Evolutionary conservation across 2,797 vertebrate species (phyloP).

Genomic region (Molossus molossus): DNA sequence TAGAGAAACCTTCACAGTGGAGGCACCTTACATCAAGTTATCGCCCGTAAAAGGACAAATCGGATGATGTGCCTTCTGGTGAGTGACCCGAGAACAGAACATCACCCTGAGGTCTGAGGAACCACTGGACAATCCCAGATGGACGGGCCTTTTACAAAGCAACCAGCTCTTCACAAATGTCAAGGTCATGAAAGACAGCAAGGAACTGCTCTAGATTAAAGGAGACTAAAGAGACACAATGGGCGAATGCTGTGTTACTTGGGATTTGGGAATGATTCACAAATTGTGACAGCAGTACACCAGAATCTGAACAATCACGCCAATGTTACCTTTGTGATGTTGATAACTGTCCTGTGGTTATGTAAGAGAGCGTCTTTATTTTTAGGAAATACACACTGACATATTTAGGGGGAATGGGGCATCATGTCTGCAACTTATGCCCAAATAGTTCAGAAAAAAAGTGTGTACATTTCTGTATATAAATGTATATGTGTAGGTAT

Average conservation of each 20-base stretch:
- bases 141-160: neutral
- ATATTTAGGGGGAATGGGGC: neutral
- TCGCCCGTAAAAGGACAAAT: neutral
- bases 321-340: neutral
- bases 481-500: neutral
- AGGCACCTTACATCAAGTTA: neutral
- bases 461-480: neutral
- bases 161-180: neutral
- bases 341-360: too few species aligned
- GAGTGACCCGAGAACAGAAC: neutral
- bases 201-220: neutral
- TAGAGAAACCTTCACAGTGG: neutral
- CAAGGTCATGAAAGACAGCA: neutral
- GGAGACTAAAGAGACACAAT: neutral
- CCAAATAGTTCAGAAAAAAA: neutral
- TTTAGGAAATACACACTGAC: neutral
- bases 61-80: neutral
- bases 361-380: neutral
- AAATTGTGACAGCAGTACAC: neutral
- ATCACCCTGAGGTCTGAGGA: neutral
- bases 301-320: neutral
- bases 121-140: neutral
- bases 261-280: neutral
- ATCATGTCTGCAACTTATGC: neutral
- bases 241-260: neutral